Evolutionary conservation across 2,113 vertebrate species (phyloP).

Genomic region (Hemiprocne comata): DNA sequence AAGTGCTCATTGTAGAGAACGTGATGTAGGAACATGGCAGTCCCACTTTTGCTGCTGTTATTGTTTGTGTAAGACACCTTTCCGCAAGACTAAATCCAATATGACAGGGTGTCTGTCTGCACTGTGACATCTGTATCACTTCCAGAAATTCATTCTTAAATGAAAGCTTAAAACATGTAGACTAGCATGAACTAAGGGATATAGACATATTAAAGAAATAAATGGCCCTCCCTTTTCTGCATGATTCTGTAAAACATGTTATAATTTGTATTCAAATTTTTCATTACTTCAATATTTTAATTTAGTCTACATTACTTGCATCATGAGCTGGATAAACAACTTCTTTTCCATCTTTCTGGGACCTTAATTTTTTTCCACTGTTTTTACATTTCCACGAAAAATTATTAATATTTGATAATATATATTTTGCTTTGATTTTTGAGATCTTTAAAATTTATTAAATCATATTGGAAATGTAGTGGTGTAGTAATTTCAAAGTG

Average conservation of each 20-base stretch:
- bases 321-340: background rate
- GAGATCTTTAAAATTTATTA: background rate
- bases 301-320: background rate
- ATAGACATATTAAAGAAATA: background rate
- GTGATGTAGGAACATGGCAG: conserved; percentile 35
- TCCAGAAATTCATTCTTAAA: background rate
- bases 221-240: background rate
- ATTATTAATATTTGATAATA: background rate
- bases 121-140: conserved; percentile 55
- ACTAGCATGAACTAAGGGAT: background rate
- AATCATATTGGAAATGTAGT: background rate
- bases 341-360: background rate
- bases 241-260: background rate
- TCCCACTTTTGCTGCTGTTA: conserved; percentile 40
- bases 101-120: conserved; percentile 46
- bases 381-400: background rate
- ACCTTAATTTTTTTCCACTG: background rate
- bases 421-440: background rate
- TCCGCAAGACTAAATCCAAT: conserved; percentile 54
- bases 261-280: accelerated
- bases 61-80: conserved; percentile 65
- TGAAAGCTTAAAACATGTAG: background rate
- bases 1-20: conserved; percentile 32
- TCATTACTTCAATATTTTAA: background rate
- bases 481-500: background rate